Base-by-base conservation (phyloP, 1,140 invertebrate genomes). In the Drosophila littoralis region DNA sequence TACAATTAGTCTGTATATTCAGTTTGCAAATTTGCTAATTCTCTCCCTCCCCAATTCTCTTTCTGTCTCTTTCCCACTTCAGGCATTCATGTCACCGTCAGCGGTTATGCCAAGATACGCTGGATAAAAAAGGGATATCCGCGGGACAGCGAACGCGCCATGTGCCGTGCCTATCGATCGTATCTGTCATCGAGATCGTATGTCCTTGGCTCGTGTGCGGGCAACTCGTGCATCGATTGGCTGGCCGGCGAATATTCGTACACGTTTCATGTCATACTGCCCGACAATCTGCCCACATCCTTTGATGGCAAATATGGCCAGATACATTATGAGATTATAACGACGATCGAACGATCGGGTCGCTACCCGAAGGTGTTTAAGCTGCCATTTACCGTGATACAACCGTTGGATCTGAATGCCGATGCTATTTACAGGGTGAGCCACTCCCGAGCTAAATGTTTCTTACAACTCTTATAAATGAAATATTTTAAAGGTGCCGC, bases 321-420 rank as follows among this genome's bases (percentile, higher is more conserved):
- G 81, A 93, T 96, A 66, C 93, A 95, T 43, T 96, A 96, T 83
- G 95, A 94, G 76, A 93, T 96, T 9, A 96, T 96, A 92, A 96
- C 91, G 58, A 91, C 90, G 38, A 92, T 97, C 73, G 96, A 96
- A 91, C 94, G 96, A 52, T 95, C 95, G 45, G 96, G 95, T 94
- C 95, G 95, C 45, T 95, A 96, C 81, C 96, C 96, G 91, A 94
- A 96, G 79, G 95, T 95, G 78, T 94, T 94, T 50, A 96, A 96
- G 93, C 94, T 93, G 83, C 94, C 95, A 28, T 96, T 97, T 89
- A 96, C 95, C 35, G 95, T 97, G 43, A 93, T 96, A 50, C 94
- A 95, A 73, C 94, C 95, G n/a, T 93, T 96, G 59, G 96, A 97
- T 93, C 94, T 97, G 42, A 97, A 97, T 93, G 92, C 93, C 73